Conservation (phyloP, 1,140 invertebrate species). For the Drosophila kohkoa region DNA sequence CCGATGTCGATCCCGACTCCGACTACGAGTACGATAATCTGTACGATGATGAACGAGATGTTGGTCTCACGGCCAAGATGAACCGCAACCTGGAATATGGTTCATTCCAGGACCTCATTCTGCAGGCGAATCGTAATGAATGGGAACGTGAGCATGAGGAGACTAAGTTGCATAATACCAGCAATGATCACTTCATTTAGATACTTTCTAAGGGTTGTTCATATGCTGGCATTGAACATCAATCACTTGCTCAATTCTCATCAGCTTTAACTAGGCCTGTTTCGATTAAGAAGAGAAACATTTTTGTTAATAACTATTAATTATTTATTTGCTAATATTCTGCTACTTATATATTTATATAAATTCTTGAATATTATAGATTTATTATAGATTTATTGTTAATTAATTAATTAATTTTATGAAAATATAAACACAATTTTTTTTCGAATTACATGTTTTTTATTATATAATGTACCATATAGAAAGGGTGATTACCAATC, state of each 20-base stretch:
- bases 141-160: constrained; percentile 68
- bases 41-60: constrained; percentile 73
- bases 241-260: not conserved
- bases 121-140: constrained; percentile 69
- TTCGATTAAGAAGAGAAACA: constrained; percentile 9
- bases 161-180: constrained; percentile 67
- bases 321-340: constrained; percentile 9
- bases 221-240: constrained; percentile 73
- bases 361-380: constrained; percentile 9
- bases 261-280: constrained; percentile 7
- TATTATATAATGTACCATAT: too few relatives aligned
- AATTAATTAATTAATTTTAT: not conserved
- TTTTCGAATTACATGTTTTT: not conserved
- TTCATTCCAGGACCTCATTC: constrained; percentile 74
- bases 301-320: constrained; percentile 9
- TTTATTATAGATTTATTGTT: not conserved
- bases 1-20: constrained; percentile 44
- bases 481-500: too few relatives aligned
- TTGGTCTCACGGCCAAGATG: constrained; percentile 52
- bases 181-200: constrained; percentile 66
- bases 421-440: not conserved
- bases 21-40: constrained; percentile 75
- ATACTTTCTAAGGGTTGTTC: constrained; percentile 45
- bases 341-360: constrained; percentile 2
- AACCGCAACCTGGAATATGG: constrained; percentile 66